Evolutionary conservation across 64 coral and sea anemone genomes (phyloP).

Genomic region (Dendrophyllia cribrosa): DNA sequence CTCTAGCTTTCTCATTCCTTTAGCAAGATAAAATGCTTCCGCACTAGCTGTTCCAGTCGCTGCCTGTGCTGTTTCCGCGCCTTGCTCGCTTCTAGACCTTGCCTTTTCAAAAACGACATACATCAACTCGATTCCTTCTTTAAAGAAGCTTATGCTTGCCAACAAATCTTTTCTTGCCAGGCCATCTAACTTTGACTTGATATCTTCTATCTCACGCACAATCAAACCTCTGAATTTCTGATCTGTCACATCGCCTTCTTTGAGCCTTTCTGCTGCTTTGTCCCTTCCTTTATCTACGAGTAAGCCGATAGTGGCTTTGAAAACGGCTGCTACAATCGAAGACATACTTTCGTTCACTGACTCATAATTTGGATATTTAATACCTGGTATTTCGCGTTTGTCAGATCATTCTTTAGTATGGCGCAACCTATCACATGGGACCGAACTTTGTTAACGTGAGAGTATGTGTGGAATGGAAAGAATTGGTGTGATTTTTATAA

Average conservation of each 20-base stretch:
- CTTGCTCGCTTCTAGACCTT: neutral
- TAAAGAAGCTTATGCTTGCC: constrained; percentile 2
- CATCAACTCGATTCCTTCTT: neutral
- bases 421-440: no score
- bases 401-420: no score
- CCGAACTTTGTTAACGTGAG: no score
- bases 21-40: neutral
- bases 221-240: constrained; percentile 19
- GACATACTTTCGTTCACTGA: neutral
- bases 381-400: no score
- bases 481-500: no score
- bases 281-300: constrained; percentile 33
- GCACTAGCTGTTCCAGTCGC: no score
- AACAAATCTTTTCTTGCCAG: constrained; percentile 51
- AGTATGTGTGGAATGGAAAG: no score
- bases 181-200: constrained; percentile 48
- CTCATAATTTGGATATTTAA: no score
- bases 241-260: constrained; percentile 58
- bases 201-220: constrained; percentile 49
- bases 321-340: neutral
- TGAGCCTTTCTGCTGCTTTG: constrained; percentile 17
- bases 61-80: neutral
- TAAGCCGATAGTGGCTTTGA: neutral
- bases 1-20: neutral
- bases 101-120: neutral